phyloP scores from a whole-genome alignment of 2,113 vertebrate genomes.

The Acanthochromis polyacanthus region DNA sequence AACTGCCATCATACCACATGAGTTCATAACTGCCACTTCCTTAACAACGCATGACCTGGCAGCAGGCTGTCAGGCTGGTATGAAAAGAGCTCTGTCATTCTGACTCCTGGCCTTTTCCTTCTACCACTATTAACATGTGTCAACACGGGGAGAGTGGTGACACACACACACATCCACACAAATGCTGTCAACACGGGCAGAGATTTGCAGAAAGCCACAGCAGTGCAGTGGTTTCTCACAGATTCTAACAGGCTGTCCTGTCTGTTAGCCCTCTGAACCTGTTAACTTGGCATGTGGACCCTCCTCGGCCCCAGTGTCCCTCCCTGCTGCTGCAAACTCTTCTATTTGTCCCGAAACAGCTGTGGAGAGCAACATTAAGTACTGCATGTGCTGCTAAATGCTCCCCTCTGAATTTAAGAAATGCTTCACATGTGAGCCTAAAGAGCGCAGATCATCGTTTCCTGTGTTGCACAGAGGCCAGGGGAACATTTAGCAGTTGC shows the following conservation, averaged over 20 bases:
- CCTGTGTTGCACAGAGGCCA: conserved; percentile 70
- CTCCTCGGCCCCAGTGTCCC: conserved; percentile 24
- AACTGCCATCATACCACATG: conserved; percentile 52
- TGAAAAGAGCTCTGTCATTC: conserved; percentile 73
- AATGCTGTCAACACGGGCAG: conserved; percentile 42
- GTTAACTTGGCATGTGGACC: conserved; percentile 65
- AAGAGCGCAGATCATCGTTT: conserved; percentile 70
- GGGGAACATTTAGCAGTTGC: conserved; percentile 76
- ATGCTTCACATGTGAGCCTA: conserved; percentile 73
- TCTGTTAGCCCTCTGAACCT: conserved; percentile 66
- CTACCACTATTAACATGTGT: conserved; percentile 66
- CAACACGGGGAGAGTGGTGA: conserved; percentile 56
- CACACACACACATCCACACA: conserved; percentile 30
- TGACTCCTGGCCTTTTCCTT: conserved; percentile 53
- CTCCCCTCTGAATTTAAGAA: conserved; percentile 72
- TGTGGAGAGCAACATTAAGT: conserved; percentile 68
- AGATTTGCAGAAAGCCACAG: conserved; percentile 51
- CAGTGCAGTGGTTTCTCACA: conserved; percentile 61
- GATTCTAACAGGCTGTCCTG: conserved; percentile 43
- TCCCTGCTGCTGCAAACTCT: conserved; percentile 55
- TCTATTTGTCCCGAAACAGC: conserved; percentile 77
- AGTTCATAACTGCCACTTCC: conserved; percentile 65
- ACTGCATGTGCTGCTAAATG: conserved; percentile 73
- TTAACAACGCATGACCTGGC: conserved; percentile 55
- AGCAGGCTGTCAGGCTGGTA: conserved; percentile 65